Evolutionary conservation across 2,113 vertebrate species (phyloP).

Genomic region (Marcusenius ussheri): DNA sequence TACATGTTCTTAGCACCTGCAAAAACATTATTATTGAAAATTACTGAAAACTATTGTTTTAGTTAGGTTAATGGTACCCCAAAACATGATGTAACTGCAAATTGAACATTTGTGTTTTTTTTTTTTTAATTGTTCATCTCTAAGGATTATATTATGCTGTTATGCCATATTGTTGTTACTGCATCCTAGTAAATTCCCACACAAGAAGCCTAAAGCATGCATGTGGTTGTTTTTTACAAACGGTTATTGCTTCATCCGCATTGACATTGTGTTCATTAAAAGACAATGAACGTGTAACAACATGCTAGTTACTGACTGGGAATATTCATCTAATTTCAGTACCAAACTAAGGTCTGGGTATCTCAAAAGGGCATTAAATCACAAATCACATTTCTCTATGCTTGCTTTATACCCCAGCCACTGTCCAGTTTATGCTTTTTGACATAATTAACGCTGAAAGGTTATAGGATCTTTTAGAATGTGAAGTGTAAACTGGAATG

Average conservation of each 20-base stretch:
- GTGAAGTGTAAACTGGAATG: not conserved
- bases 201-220: not conserved
- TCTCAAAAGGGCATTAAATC: not conserved
- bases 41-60: not conserved
- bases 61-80: not conserved
- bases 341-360: not conserved
- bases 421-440: not conserved
- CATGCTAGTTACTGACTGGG: not conserved
- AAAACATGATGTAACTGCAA: not conserved
- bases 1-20: not conserved
- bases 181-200: not conserved
- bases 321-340: not conserved
- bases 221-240: not conserved
- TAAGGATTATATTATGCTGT: not conserved
- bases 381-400: not conserved
- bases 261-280: not conserved
- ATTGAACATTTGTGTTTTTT: not conserved
- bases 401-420: not conserved
- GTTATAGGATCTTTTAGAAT: not conserved
- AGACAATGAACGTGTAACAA: conserved; percentile 7
- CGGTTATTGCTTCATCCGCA: not conserved
- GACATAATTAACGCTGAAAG: not conserved
- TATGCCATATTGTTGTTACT: not conserved
- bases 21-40: not conserved
- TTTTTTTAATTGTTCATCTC: not conserved